Base-by-base conservation (phyloP, 2,797 vertebrate genomes). In the Syncerus caffer region DNA sequence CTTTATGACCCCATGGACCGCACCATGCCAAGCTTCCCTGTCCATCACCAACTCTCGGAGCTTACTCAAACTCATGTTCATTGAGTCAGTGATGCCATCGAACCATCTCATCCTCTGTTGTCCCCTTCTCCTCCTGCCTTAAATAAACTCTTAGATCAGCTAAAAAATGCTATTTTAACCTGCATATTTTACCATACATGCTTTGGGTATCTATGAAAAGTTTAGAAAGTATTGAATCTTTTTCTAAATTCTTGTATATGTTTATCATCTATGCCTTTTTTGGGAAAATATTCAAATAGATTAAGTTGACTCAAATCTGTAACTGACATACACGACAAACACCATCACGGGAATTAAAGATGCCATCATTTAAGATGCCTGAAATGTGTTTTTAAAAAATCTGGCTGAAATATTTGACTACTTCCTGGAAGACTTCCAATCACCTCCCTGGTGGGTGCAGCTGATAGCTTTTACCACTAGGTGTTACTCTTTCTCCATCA, bases 401-500 rank as follows among this genome's bases (percentile, higher is more conserved):
- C 64, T 64, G 31, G 31, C 31, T 51, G 64, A 79, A 87, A 38
- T 27, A 74, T 14, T 71, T 25, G 71, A 74, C 71, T 42, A 31
- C n/a, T 92, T 74, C 11, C n/a, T 57, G 29, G 15, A 47, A 64
- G 38, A 58, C 6, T 80, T 96, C 45, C 11, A 3, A 25, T 23
- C 11, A 1, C 14, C 12, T 58, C 4, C n/a, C 29, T 27, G 62
- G 34, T 57, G 85, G 80, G 19, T 97, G 98, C 97, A 98, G 85
- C 85, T 96, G 25, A 47, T 4, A 3, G 29, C 31, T 62, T 10
- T 0, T 2, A 93, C 98, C 99, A 98, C 98, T 98, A 99, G 99
- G 89, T 98, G 99, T 0, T 92, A 93, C 80, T 90, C 98, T 98
- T 98, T 88, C 95, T 96, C 98, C 97, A 97, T 6, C 42, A 83